Evolutionary conservation across 2,797 vertebrate genomes (phyloP), one percentile per base, ranked within the genome.

Genomic region (Crocodylus rhombifer): DNA sequence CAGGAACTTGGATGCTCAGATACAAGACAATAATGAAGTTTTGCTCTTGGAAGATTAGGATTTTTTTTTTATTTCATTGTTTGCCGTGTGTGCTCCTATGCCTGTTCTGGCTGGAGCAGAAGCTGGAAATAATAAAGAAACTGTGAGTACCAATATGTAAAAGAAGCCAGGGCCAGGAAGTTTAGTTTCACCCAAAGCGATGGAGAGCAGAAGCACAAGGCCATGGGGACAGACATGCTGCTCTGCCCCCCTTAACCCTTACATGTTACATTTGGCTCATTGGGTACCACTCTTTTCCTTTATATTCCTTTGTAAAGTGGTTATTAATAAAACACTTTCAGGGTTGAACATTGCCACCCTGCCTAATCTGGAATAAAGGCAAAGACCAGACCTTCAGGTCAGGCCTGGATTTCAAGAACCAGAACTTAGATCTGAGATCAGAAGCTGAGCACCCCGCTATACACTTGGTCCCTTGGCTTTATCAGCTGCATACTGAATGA

Each of bases 261-360:
- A 9, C 0, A 2, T 9, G 25, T 3, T 57, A 51, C n/a, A 20
- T 6, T 6, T 3, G 28, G 21, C 2, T 1, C 13, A 18, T 2
- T 25, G 42, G 23, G 30, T 13, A 17, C 36, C 6, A 42, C 60
- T 61, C 61, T 12, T 33, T 1, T 5, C 15, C 69, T 1, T 5
- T 13, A 4, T 1, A 2, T 3, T 4, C 74, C 58, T 2, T 56
- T 4, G 0, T 16, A 5, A 75, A 3, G 6, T 0, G 26, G 16
- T 14, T 30, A 14, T 5, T 33, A 51, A 2, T 82, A 56, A n/a
- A 51, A 74, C 71, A 28, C 18, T 60, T 57, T 1, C 14, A 5
- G 58, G 15, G 33, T 13, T 4, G 60, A 71, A 51, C 1, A 0
- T 16, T 30, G 65, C 42, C 14, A 75, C 51, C 20, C 60, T 10